These are phyloP conservation scores for Coecobrya sp. DNA, from an alignment of 2,888 invertebrate species.

Conservation along the genomic window DNA sequence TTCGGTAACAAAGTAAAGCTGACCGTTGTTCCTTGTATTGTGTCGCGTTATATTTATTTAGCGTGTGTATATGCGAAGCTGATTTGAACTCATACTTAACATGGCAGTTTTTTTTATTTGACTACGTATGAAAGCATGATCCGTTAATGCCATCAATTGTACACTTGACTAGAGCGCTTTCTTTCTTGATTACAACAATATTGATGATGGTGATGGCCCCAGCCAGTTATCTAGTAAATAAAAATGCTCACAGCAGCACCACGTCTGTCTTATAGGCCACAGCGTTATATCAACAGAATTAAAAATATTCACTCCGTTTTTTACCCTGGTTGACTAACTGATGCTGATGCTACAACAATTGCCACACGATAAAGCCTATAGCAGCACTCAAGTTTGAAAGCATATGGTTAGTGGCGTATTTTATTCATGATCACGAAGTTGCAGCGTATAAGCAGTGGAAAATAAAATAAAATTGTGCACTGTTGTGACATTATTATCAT, in stretches of 20 bases:
- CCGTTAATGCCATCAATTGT: background rate
- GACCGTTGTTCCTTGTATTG: constrained; percentile 36
- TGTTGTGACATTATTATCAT: constrained; percentile 31
- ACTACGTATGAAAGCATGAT: background rate
- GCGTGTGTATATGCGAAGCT: background rate
- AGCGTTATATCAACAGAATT: background rate
- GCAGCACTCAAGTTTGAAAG: constrained; percentile 7
- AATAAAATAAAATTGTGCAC: background rate
- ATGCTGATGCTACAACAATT: no score
- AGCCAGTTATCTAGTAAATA: background rate
- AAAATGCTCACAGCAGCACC: background rate
- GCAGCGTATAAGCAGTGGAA: background rate
- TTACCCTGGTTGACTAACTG: no score
- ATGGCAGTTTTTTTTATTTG: background rate
- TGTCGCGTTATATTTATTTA: constrained; percentile 10
- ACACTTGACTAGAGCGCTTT: background rate
- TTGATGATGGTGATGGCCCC: background rate
- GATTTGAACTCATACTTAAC: background rate
- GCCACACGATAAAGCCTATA: no score
- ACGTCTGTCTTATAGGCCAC: no score
- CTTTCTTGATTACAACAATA: background rate
- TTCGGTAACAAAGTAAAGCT: constrained; percentile 35
- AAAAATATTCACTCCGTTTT: background rate
- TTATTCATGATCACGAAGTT: constrained; percentile 61
- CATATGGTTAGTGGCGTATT: constrained; percentile 36